These are phyloP conservation scores for Ctenoplectra terminalis DNA, from an alignment of 1,140 invertebrate genomes.

Conservation along the genomic window DNA sequence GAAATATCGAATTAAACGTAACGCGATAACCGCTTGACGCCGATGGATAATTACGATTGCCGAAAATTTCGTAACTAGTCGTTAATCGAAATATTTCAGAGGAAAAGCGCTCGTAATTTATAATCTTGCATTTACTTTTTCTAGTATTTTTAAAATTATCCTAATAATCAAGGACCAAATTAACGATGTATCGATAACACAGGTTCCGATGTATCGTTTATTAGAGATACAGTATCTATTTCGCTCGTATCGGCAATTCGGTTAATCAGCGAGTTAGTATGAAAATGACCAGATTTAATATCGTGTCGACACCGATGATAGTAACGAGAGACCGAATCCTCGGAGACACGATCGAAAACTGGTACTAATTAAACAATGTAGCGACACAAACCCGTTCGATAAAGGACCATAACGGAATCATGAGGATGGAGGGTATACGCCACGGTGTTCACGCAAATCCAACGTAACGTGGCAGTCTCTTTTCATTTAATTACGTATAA, in stretches of 20 bases:
- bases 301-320: neutral
- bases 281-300: slow-evolving; percentile 28
- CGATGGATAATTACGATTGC: neutral
- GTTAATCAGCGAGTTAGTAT: slow-evolving; percentile 32
- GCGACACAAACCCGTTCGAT: slow-evolving; percentile 45
- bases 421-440: neutral
- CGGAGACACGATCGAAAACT: slow-evolving; percentile 22
- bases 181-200: neutral
- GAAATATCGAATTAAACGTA: slow-evolving; percentile 24
- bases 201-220: neutral
- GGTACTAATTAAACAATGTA: slow-evolving; percentile 59
- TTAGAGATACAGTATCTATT: neutral
- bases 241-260: neutral
- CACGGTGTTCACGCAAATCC: neutral
- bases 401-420: slow-evolving; percentile 40
- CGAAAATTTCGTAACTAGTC: neutral
- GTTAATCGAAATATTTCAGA: neutral
- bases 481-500: slow-evolving; percentile 50
- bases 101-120: neutral
- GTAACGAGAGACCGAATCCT: slow-evolving; percentile 25
- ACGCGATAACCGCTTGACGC: slow-evolving; percentile 1
- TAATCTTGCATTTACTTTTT: neutral
- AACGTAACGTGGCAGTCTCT: slow-evolving; percentile 16
- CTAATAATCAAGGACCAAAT: neutral
- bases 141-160: neutral